phyloP scores from a whole-genome alignment of 2,113 vertebrate species.

The Montifringilla adamsi region DNA sequence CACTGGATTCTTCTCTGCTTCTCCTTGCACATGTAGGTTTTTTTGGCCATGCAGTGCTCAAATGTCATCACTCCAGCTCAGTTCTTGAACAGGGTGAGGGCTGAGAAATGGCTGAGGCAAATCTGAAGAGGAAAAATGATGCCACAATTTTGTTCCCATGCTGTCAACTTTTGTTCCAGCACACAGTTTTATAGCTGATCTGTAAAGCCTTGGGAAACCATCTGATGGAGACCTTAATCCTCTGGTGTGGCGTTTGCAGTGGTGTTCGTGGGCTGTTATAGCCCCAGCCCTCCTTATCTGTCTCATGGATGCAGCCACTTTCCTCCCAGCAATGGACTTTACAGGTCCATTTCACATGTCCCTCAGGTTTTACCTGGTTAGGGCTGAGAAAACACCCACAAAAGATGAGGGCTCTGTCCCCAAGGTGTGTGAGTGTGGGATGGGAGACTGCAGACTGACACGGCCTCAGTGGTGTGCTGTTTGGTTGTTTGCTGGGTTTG shows the following conservation, averaged over 20 bases:
- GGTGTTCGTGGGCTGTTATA: background rate
- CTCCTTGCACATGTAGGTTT: background rate
- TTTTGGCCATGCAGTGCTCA: background rate
- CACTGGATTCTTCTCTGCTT: background rate
- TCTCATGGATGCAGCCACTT: accelerated
- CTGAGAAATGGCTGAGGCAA: background rate
- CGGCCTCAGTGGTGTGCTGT: no score
- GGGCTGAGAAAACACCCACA: background rate
- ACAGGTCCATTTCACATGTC: background rate
- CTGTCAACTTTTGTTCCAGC: background rate
- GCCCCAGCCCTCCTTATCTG: background rate
- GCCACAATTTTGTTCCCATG: background rate
- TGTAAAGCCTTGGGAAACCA: background rate
- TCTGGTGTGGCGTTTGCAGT: background rate
- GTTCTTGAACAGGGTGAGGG: background rate
- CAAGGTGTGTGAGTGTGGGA: background rate
- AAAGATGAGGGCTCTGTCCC: background rate
- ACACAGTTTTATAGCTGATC: background rate
- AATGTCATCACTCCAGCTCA: background rate
- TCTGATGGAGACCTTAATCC: background rate
- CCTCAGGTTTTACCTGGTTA: background rate
- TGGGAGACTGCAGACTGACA: background rate
- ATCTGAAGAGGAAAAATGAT: background rate
- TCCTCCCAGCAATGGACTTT: background rate
- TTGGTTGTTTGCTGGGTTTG: background rate